Conservation (phyloP, 2,113 vertebrate genomes). For the Sus scrofa region DNA sequence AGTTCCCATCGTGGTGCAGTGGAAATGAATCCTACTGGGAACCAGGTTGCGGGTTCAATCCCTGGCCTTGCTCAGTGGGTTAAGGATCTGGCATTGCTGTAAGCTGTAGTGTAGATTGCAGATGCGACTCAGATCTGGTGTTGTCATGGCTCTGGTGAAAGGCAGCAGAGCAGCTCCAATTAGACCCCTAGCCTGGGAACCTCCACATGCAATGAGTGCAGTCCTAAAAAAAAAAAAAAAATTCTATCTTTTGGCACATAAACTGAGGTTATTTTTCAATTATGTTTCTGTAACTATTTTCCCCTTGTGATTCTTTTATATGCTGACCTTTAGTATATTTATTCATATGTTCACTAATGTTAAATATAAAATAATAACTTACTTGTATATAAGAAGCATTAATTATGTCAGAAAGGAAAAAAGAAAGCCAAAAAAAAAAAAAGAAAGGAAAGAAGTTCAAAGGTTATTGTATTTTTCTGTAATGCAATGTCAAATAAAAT, state of each 20-base stretch:
- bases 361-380: neutral
- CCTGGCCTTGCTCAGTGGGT: too few species aligned
- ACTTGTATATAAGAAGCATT: neutral
- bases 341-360: neutral
- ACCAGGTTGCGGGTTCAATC: too few species aligned
- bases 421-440: neutral
- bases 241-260: neutral
- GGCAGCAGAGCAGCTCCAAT: too few species aligned
- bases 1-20: too few species aligned
- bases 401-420: neutral
- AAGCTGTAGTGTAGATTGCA: too few species aligned
- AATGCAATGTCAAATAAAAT: neutral
- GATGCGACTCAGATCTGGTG: too few species aligned
- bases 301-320: neutral
- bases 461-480: neutral
- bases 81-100: too few species aligned
- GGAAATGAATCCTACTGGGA: too few species aligned
- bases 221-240: too few species aligned
- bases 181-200: too few species aligned
- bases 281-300: neutral
- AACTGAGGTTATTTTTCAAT: neutral
- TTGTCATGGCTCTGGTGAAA: too few species aligned
- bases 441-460: neutral
- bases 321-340: neutral
- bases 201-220: too few species aligned